phyloP scores from a whole-genome alignment of 2,113 vertebrate genomes.

The Pan paniscus region DNA sequence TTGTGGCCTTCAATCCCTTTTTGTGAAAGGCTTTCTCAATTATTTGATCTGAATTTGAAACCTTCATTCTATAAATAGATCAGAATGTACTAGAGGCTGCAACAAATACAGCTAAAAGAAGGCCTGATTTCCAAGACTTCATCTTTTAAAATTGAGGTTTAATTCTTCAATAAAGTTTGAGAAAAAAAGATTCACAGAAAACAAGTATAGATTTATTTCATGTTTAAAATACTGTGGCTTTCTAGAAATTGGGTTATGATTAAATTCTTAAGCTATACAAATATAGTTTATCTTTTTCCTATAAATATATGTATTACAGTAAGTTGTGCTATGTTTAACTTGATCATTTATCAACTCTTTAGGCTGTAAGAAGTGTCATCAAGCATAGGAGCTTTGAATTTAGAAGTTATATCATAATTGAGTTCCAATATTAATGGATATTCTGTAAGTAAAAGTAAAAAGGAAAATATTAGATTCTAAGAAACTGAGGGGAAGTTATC shows the following conservation, averaged over 20 bases:
- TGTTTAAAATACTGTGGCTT: neutral
- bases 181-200: neutral
- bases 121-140: neutral
- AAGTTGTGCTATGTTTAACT: neutral
- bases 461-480: neutral
- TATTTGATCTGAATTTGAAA: conserved; percentile 8
- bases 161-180: neutral
- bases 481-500: neutral
- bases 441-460: neutral
- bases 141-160: neutral
- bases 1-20: neutral
- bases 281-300: neutral
- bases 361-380: neutral
- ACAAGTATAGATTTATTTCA: neutral
- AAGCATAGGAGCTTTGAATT: neutral
- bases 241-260: neutral
- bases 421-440: neutral
- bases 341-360: neutral
- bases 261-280: neutral
- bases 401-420: neutral
- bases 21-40: neutral
- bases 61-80: neutral
- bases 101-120: neutral
- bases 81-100: neutral
- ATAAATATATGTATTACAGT: neutral